Percentiles rank a stretch among this genome's conserved stretches.
phyloP scores from a whole-genome alignment of 1,140 invertebrate genomes.

The Venturia canescens region DNA sequence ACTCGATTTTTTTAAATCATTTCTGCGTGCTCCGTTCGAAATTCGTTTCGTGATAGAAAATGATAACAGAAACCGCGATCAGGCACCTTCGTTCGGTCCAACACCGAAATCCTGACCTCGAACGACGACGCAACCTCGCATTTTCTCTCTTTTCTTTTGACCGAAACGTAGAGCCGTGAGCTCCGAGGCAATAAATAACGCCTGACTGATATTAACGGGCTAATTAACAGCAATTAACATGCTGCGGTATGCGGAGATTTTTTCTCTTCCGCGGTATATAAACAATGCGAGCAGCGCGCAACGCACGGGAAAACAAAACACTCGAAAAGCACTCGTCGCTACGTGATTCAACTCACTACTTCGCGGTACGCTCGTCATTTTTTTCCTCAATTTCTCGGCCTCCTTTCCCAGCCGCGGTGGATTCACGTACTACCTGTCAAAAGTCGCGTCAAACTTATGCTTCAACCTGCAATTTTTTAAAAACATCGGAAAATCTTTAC shows the following conservation, averaged over 20 bases:
- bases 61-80: too few species aligned
- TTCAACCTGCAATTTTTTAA: too few species aligned
- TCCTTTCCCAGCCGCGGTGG: too few species aligned
- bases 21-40: too few species aligned
- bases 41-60: too few species aligned
- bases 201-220: slow-evolving; percentile 57
- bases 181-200: slow-evolving; percentile 40
- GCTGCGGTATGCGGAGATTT: background rate
- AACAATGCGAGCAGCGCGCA: background rate
- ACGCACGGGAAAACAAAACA: background rate
- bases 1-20: too few species aligned
- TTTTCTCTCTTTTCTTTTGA: background rate
- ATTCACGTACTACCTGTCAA: too few species aligned
- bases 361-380: too few species aligned
- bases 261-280: background rate
- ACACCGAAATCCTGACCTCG: background rate
- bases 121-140: background rate
- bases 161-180: background rate
- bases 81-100: too few species aligned
- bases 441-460: too few species aligned
- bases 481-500: too few species aligned
- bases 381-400: too few species aligned
- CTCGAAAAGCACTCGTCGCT: slow-evolving; percentile 14
- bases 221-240: slow-evolving; percentile 63
- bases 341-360: background rate